Percentiles rank a stretch among this genome's conserved stretches.
phyloP scores from a whole-genome alignment of 2,113 vertebrate genomes.

The Pelecanus crispus region DNA sequence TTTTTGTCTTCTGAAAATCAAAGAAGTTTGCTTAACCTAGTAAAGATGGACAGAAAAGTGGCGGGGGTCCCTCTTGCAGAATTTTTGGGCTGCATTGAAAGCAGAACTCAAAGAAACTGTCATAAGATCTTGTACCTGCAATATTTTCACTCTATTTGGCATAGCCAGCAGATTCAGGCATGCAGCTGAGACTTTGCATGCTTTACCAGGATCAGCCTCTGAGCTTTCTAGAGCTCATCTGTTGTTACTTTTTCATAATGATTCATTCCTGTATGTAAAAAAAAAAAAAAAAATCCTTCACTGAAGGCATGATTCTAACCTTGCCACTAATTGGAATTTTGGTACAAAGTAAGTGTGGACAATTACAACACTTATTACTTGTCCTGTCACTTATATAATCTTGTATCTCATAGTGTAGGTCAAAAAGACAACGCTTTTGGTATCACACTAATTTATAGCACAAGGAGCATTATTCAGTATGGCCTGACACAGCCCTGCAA shows the following conservation, averaged over 20 bases:
- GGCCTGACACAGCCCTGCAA: neutral
- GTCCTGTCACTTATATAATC: neutral
- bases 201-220: neutral
- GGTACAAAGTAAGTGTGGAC: neutral
- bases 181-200: neutral
- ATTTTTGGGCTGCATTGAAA: neutral
- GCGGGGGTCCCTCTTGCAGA: rapidly evolving
- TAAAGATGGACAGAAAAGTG: neutral
- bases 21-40: neutral
- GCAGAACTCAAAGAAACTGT: neutral
- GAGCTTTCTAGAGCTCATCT: neutral
- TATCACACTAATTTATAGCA: neutral
- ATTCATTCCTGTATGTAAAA: neutral
- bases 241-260: neutral
- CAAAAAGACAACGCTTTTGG: neutral
- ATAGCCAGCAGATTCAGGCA: neutral
- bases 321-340: neutral
- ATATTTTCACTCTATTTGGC: neutral
- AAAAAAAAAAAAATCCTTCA: neutral
- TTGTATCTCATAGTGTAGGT: neutral
- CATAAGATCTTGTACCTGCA: neutral
- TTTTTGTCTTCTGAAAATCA: neutral
- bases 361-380: neutral
- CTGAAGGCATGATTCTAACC: neutral
- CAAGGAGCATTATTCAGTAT: neutral